A percentile compares a stretch with the other conserved stretches of the same genome.
These are phyloP conservation scores for Acipenser ruthenus DNA, from an alignment of 2,797 vertebrate species.

Conservation along the genomic window DNA sequence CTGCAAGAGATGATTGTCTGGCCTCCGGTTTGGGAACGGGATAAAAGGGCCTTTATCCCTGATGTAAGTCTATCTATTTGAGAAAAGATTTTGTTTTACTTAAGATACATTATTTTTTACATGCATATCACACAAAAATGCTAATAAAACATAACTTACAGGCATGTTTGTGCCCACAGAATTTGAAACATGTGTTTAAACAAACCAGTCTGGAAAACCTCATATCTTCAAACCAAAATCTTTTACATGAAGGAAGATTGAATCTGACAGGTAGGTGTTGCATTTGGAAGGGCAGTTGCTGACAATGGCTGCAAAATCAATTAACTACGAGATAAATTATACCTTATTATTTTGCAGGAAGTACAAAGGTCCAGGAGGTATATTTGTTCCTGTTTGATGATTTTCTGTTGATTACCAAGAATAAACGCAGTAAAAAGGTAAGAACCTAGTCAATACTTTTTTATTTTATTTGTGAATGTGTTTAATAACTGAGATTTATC, in stretches of 20 bases:
- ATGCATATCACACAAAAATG: too few relatives aligned
- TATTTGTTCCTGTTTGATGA: conserved; percentile 85
- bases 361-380: conserved; percentile 71
- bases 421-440: conserved; percentile 83
- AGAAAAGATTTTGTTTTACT: too few relatives aligned
- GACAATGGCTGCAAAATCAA: too few relatives aligned
- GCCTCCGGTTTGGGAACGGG: conserved; percentile 80
- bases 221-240: conserved; percentile 63
- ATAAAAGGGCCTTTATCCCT: conserved; percentile 78
- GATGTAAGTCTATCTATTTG: conserved; percentile 54
- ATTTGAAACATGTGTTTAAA: conserved; percentile 77
- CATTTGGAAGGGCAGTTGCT: too few relatives aligned
- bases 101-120: too few relatives aligned
- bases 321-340: not conserved
- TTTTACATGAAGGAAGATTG: conserved; percentile 75
- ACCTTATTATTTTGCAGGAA: conserved; percentile 39
- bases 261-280: conserved; percentile 61
- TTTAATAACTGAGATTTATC: too few relatives aligned
- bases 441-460: conserved; percentile 14
- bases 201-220: conserved; percentile 73
- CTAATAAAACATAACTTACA: too few relatives aligned
- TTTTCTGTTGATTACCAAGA: conserved; percentile 85
- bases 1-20: conserved; percentile 80
- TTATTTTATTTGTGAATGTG: too few relatives aligned
- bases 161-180: conserved; percentile 43